Conservation (phyloP, 2,113 vertebrate genomes). For the Stercorarius parasiticus region DNA sequence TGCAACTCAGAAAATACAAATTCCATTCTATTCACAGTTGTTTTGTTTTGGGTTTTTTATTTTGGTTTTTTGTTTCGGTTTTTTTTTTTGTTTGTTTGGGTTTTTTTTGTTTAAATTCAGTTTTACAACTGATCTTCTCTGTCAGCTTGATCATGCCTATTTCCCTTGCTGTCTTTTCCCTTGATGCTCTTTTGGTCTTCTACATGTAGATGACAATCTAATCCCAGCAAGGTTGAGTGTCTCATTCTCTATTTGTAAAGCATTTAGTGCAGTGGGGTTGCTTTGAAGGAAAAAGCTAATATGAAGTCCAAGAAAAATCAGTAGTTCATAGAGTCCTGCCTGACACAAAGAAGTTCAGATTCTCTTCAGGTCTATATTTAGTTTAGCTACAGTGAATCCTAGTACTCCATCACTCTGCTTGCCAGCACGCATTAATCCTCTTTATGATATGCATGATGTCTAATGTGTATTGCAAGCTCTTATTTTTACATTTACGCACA, state of each 20-base stretch:
- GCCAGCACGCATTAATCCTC: neutral
- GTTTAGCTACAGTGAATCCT: neutral
- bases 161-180: neutral
- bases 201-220: neutral
- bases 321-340: neutral
- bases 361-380: neutral
- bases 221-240: neutral
- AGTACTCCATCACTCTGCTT: neutral
- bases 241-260: neutral
- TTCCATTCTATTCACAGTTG: neutral
- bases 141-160: neutral
- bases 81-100: neutral
- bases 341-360: neutral
- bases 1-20: neutral
- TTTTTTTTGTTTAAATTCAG: neutral
- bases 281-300: neutral
- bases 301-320: neutral
- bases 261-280: neutral
- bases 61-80: neutral
- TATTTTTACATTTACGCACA: neutral
- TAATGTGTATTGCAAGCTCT: accelerated
- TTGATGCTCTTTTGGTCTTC: neutral
- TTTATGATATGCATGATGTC: neutral
- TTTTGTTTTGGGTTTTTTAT: neutral
- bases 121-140: neutral